Conservation (phyloP, 1,140 invertebrate genomes). For the Archivesica marissinica region DNA sequence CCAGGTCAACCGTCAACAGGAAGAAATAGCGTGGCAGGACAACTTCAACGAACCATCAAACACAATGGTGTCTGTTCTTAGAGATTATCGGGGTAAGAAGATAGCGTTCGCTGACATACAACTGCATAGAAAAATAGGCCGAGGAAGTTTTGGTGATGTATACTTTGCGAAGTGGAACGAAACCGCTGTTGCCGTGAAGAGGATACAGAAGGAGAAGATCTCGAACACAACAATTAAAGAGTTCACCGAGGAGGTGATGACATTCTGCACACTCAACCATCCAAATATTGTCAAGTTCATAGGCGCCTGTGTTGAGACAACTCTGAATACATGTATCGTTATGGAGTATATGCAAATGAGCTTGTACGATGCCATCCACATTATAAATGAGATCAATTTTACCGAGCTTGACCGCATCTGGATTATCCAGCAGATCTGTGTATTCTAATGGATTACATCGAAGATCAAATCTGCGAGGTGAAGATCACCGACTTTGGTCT, state of each 20-base stretch:
- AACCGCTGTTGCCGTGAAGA: constrained; percentile 66
- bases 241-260: constrained; percentile 61
- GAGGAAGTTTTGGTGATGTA: constrained; percentile 61
- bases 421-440: constrained; percentile 1
- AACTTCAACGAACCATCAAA: constrained; percentile 33
- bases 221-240: constrained; percentile 46
- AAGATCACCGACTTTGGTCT: constrained; percentile 71
- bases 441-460: constrained; percentile 6
- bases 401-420: not conserved
- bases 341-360: constrained; percentile 71
- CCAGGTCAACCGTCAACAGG: constrained; percentile 32
- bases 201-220: constrained; percentile 59
- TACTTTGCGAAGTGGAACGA: constrained; percentile 62
- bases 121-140: constrained; percentile 56
- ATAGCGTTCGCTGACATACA: constrained; percentile 61
- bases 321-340: constrained; percentile 67
- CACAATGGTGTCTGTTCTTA: constrained; percentile 39
- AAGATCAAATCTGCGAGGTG: constrained; percentile 9
- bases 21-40: constrained; percentile 34
- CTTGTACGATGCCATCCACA: constrained; percentile 66
- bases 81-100: constrained; percentile 42
- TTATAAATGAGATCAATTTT: constrained; percentile 24
- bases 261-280: constrained; percentile 61
- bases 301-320: constrained; percentile 60
- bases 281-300: constrained; percentile 69